Evolutionary conservation across 2,797 vertebrate species (phyloP).

Genomic region (Microctenopoma steveboyesi): DNA sequence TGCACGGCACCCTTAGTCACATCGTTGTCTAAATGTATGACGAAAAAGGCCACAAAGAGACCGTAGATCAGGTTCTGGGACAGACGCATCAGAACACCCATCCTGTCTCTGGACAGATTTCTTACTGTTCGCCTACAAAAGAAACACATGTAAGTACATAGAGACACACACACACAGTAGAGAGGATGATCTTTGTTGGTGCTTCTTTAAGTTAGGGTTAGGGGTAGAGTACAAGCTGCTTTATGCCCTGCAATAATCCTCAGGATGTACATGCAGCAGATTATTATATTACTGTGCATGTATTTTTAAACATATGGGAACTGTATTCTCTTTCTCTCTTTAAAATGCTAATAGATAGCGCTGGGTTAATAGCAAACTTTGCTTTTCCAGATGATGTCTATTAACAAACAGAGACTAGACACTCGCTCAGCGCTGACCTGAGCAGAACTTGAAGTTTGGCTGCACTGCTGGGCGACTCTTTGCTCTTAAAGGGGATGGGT

Average conservation of each 20-base stretch:
- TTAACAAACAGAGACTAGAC: neutral
- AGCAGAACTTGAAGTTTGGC: constrained; percentile 89
- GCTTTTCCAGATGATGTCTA: neutral
- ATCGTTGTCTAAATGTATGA: constrained; percentile 85
- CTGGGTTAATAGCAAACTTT: neutral
- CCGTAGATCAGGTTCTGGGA: constrained; percentile 94
- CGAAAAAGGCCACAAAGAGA: constrained; percentile 90
- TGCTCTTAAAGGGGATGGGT: constrained; percentile 91
- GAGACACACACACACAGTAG: neutral
- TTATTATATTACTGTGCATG: neutral
- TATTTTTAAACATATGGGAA: neutral
- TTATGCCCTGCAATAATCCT: neutral
- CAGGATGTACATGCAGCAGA: too few species aligned
- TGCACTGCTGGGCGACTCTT: constrained; percentile 84
- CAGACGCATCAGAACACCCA: constrained; percentile 91
- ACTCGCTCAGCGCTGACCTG: constrained; percentile 79
- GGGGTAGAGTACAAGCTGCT: too few species aligned
- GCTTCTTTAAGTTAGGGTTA: neutral
- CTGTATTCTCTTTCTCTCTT: neutral
- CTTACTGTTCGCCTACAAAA: constrained; percentile 85
- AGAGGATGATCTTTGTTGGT: neutral
- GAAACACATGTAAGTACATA: constrained; percentile 19
- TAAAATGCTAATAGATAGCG: neutral
- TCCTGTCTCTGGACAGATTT: constrained; percentile 91
- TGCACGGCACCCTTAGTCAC: constrained; percentile 89